These are phyloP conservation scores for Hemichromis elongatus DNA, from an alignment of 2,113 vertebrate species.

Conservation along the genomic window DNA sequence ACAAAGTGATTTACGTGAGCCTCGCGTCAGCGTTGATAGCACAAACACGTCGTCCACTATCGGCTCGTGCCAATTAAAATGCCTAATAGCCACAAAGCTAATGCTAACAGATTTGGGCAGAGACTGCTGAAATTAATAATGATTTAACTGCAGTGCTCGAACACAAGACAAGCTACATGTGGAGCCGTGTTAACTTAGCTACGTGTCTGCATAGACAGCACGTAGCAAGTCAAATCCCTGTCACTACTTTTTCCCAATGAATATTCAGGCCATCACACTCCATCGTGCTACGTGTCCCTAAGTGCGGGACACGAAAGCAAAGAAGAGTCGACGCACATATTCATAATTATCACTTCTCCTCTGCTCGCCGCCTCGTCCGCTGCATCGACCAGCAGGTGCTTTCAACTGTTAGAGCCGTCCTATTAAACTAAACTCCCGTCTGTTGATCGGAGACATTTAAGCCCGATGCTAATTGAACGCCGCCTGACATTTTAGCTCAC, in stretches of 20 bases:
- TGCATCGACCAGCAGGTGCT: slow-evolving; percentile 33
- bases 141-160: not conserved
- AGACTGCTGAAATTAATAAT: not conserved
- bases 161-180: not conserved
- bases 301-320: slow-evolving; percentile 12
- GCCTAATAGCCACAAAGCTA: not conserved
- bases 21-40: rapidly evolving
- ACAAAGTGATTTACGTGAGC: not conserved
- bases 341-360: slow-evolving; percentile 11
- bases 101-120: not conserved
- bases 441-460: slow-evolving; percentile 52
- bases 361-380: not conserved
- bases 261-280: slow-evolving; percentile 35
- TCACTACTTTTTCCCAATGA: not conserved
- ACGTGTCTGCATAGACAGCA: not conserved
- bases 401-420: slow-evolving; percentile 34
- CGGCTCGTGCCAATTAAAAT: not conserved
- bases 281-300: not conserved
- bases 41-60: not conserved
- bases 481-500: slow-evolving; percentile 52
- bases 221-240: not conserved
- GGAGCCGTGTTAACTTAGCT: not conserved
- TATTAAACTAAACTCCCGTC: slow-evolving; percentile 30
- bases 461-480: slow-evolving; percentile 49
- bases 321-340: not conserved